phyloP scores from a whole-genome alignment of 37 sponge, comb jelly and placozoan genomes.

The Diacarnus erythraeanus region DNA sequence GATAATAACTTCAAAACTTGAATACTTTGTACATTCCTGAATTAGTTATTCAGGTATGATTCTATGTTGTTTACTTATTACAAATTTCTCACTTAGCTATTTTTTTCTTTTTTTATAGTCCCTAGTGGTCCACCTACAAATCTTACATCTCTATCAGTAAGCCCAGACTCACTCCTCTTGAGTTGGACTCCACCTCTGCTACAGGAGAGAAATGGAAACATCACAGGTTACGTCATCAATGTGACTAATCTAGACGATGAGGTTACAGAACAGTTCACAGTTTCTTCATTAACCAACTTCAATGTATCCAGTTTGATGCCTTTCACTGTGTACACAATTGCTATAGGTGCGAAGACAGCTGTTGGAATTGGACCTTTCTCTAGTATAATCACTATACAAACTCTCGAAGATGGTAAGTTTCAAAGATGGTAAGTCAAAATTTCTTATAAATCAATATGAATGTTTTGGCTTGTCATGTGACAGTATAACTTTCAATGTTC shows the following conservation, averaged over 20 bases:
- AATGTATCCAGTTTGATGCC: constrained; percentile 4
- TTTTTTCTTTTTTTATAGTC: too few relatives aligned
- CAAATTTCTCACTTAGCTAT: too few relatives aligned
- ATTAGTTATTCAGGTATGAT: background rate
- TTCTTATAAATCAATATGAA: background rate
- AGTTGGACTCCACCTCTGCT: constrained; percentile 10
- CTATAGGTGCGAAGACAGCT: constrained; percentile 10
- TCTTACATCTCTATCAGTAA: constrained; percentile 13
- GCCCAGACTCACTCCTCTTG: background rate
- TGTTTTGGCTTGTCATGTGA: background rate
- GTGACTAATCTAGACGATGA: background rate
- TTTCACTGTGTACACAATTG: background rate
- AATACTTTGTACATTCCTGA: too few relatives aligned
- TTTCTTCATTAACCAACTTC: background rate
- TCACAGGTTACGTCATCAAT: constrained; percentile 11
- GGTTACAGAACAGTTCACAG: background rate
- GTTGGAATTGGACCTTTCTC: constrained; percentile 12
- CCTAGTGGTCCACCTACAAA: too few relatives aligned
- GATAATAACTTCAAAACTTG: too few relatives aligned
- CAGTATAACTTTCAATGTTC: background rate
- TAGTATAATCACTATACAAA: background rate
- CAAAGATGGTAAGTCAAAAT: too few relatives aligned
- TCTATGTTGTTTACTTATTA: too few relatives aligned
- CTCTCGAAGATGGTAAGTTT: constrained; percentile 20
- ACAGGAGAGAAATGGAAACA: constrained; percentile 14